Conservation (phyloP, 2,113 vertebrate genomes). For the Oncorhynchus gorbuscha region DNA sequence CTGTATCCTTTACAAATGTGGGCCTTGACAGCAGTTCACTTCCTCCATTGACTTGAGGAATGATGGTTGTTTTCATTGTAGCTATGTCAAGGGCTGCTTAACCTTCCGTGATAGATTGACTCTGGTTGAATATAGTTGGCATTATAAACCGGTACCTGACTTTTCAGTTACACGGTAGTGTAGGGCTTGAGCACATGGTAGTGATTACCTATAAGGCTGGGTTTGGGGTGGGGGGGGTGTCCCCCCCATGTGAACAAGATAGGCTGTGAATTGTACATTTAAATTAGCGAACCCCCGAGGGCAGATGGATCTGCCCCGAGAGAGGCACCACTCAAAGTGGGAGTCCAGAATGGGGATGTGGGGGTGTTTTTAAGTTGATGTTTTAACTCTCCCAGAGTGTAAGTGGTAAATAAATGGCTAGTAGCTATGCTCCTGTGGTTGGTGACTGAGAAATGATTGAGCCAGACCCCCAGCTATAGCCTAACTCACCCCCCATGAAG, state of each 20-base stretch:
- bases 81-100: background rate
- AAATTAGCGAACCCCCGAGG: background rate
- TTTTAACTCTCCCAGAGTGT: no score
- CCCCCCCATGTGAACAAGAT: conserved; percentile 23
- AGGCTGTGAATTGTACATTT: conserved; percentile 18
- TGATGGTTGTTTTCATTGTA: background rate
- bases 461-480: background rate
- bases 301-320: background rate
- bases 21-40: conserved; percentile 9
- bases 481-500: background rate
- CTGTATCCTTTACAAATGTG: conserved; percentile 13
- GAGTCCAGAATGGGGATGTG: no score
- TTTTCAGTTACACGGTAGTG: conserved; percentile 55
- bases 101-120: background rate
- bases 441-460: background rate
- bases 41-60: conserved; percentile 13
- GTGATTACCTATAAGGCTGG: conserved; percentile 59
- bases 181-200: conserved; percentile 63
- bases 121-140: background rate
- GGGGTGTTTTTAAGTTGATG: no score
- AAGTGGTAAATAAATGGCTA: no score
- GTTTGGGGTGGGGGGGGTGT: conserved; percentile 8
- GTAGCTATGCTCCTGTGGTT: no score
- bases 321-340: no score
- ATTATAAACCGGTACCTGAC: background rate